These are phyloP conservation scores for Ctenosaura bakeri DNA, from an alignment of 2,797 vertebrate species.

Conservation along the genomic window DNA sequence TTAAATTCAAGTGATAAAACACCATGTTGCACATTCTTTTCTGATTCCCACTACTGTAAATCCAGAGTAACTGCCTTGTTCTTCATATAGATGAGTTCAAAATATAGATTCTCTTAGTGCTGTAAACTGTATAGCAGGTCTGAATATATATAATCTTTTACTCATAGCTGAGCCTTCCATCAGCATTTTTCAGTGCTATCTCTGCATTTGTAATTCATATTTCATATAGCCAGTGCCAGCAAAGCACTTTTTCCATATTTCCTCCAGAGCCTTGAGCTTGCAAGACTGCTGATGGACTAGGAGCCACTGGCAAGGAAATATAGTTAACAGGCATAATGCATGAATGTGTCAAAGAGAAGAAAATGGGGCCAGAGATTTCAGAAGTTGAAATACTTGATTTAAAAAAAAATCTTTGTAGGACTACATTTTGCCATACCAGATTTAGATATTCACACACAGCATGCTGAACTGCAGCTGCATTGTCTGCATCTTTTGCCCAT, in stretches of 20 bases:
- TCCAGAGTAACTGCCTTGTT: conserved; percentile 36
- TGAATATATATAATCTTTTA: not conserved
- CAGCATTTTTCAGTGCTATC: conserved; percentile 56
- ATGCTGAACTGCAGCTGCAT: not conserved
- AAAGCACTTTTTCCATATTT: conserved; percentile 77
- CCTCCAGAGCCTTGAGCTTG: conserved; percentile 69
- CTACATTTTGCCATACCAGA: conserved; percentile 28
- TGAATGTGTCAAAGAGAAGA: conserved; percentile 74
- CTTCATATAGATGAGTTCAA: conserved; percentile 34
- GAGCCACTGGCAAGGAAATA: conserved; percentile 74
- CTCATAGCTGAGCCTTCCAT: conserved; percentile 45
- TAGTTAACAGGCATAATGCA: conserved; percentile 71
- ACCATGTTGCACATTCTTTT: conserved; percentile 24
- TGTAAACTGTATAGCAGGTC: not conserved
- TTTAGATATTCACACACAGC: not conserved
- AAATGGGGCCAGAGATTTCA: conserved; percentile 69
- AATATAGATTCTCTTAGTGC: conserved; percentile 12
- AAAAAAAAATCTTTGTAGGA: conserved; percentile 39
- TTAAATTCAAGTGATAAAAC: conserved; percentile 32
- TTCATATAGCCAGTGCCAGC: conserved; percentile 82
- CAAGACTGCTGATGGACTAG: conserved; percentile 72
- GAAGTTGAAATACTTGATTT: conserved; percentile 58
- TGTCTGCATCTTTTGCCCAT: conserved; percentile 60
- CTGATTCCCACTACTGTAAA: conserved; percentile 22
- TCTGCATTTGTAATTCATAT: conserved; percentile 87